phyloP scores from a whole-genome alignment of 2,797 vertebrate species.

The Pagetopsis macropterus region DNA sequence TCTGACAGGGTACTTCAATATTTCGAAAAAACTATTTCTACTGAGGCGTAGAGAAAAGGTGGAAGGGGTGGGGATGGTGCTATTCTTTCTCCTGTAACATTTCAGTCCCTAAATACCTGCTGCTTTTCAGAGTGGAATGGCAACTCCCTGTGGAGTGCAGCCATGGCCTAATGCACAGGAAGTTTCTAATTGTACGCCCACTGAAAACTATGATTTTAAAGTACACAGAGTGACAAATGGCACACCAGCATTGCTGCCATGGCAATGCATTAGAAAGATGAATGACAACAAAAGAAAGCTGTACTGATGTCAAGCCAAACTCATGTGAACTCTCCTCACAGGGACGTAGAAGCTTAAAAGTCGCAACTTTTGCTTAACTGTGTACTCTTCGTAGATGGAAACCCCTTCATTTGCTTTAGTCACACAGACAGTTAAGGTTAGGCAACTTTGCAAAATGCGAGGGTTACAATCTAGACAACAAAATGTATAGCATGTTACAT shows the following conservation, averaged over 20 bases:
- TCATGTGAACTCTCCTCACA: neutral
- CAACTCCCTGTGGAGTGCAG: slow-evolving; percentile 56
- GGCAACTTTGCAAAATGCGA: no score
- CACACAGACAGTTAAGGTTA: no score
- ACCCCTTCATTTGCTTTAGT: no score
- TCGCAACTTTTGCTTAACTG: no score
- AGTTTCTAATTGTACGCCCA: slow-evolving; percentile 56
- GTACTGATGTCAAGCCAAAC: slow-evolving; percentile 2
- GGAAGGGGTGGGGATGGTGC: slow-evolving; percentile 68
- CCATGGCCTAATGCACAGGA: slow-evolving; percentile 44
- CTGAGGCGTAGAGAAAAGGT: slow-evolving; percentile 69
- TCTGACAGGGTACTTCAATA: slow-evolving; percentile 55
- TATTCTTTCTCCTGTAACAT: slow-evolving; percentile 66
- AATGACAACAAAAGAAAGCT: neutral
- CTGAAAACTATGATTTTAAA: slow-evolving; percentile 36
- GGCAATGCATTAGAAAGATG: neutral
- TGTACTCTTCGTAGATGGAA: no score
- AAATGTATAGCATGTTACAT: no score
- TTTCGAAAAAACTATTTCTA: slow-evolving; percentile 51
- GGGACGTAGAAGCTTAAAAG: neutral
- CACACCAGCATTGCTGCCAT: neutral
- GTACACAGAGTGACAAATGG: slow-evolving; percentile 17
- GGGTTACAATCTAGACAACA: no score
- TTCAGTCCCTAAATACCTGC: slow-evolving; percentile 63
- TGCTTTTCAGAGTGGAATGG: slow-evolving; percentile 54